Conservation (phyloP, 2,113 vertebrate genomes). For the Campylomormyrus tamandua region DNA sequence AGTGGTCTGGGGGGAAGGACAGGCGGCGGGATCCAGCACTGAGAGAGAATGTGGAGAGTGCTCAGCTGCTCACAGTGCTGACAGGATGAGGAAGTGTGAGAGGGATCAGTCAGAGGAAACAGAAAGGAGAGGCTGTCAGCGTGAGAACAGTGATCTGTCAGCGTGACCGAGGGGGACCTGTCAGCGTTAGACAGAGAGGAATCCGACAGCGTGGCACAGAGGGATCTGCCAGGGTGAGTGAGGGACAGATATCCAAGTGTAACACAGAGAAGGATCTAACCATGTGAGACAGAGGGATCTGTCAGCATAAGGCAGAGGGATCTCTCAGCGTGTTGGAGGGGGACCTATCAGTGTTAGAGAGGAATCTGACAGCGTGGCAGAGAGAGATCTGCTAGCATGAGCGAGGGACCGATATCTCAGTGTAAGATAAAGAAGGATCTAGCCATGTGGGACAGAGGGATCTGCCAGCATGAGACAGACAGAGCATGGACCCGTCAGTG, state of each 20-base stretch:
- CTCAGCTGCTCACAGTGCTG: not conserved
- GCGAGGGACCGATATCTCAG: not conserved
- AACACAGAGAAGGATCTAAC: not conserved
- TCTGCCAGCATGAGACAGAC: not conserved
- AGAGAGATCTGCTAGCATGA: not conserved
- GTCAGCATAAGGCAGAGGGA: not conserved
- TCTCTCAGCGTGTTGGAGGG: not conserved
- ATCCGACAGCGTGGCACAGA: not conserved
- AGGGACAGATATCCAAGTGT: not conserved
- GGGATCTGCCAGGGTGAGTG: not conserved
- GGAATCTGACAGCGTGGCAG: not conserved
- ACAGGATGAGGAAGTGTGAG: not conserved
- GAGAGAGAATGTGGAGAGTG: not conserved
- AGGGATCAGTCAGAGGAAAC: not conserved
- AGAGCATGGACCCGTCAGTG: not conserved
- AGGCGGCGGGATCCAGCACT: not conserved
- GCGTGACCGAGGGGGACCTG: not conserved
- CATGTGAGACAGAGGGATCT: not conserved
- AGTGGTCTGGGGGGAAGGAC: not conserved
- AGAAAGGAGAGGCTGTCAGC: not conserved
- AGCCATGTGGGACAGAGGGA: not conserved
- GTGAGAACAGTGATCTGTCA: conserved; percentile 5
- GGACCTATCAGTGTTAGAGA: not conserved
- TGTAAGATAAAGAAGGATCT: not conserved
- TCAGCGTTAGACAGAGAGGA: not conserved